A percentile compares a stretch with the other conserved stretches of the same genome.
Evolutionary conservation across 2,797 vertebrate species (phyloP).

Genomic region (Lutjanus argentimaculatus): DNA sequence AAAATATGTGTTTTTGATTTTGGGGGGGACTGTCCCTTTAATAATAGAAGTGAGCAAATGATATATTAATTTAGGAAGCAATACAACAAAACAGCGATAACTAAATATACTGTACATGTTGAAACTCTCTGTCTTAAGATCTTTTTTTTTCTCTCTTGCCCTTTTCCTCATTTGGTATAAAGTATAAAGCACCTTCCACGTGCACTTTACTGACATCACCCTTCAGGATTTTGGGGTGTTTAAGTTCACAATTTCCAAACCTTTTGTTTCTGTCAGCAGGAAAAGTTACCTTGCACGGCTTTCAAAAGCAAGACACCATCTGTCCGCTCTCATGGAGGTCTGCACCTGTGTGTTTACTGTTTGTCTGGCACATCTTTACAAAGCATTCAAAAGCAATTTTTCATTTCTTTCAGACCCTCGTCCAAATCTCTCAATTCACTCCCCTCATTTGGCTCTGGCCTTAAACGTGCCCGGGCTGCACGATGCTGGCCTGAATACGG

Average conservation of each 20-base stretch:
- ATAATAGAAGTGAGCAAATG: too few species aligned
- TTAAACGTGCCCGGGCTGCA: constrained; percentile 53
- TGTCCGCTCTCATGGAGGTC: constrained; percentile 20
- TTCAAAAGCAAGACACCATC: constrained; percentile 11
- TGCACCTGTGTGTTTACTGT: constrained; percentile 43
- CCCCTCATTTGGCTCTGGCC: background rate
- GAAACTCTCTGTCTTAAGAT: background rate
- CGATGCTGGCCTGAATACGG: constrained; percentile 26
- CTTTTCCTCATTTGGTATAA: background rate
- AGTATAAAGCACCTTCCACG: constrained; percentile 8
- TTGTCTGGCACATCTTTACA: constrained; percentile 2
- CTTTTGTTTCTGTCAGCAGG: background rate
- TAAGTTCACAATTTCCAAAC: background rate
- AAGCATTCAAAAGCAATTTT: constrained; percentile 18
- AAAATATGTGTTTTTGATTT: too few species aligned
- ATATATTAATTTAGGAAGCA: too few species aligned
- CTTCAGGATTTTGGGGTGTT: constrained; percentile 25
- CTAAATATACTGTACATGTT: too few species aligned
- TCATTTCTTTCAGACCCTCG: background rate
- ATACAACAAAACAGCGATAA: too few species aligned
- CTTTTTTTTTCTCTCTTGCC: background rate
- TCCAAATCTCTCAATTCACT: constrained; percentile 27
- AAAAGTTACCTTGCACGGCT: background rate
- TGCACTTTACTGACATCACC: constrained; percentile 35
- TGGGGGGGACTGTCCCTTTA: too few species aligned